Evolutionary conservation across 35 echinoderm and acorn worm genomes (phyloP).

Genomic region (Hemicentrotus pulcherrimus): DNA sequence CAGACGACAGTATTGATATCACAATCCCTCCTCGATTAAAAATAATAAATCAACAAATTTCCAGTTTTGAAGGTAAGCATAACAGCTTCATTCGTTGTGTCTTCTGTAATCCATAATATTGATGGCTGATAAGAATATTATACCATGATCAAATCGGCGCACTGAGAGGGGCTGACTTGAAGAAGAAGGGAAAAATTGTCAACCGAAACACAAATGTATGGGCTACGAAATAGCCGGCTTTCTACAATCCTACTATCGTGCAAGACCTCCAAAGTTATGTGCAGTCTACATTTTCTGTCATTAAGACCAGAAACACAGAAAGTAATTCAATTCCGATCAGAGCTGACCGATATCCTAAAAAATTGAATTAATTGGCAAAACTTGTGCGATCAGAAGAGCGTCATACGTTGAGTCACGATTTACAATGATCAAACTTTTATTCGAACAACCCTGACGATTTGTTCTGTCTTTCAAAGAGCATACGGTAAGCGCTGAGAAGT

Average conservation of each 20-base stretch:
- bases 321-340: not conserved
- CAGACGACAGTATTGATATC: not conserved
- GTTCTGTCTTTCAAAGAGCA: not conserved
- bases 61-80: too few species aligned
- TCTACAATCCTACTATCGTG: not conserved
- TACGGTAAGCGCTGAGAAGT: not conserved
- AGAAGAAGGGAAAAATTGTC: too few species aligned
- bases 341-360: not conserved
- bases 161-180: too few species aligned
- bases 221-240: too few species aligned
- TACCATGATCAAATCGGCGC: too few species aligned
- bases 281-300: not conserved
- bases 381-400: not conserved
- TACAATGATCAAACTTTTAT: not conserved
- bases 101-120: too few species aligned
- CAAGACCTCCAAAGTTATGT: not conserved
- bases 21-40: not conserved
- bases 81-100: too few species aligned
- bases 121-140: too few species aligned
- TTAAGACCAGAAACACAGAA: not conserved
- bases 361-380: not conserved
- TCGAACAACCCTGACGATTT: not conserved
- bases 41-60: too few species aligned
- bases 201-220: too few species aligned
- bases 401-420: not conserved